Evolutionary conservation across 1,140 invertebrate species (phyloP).

Genomic region (Dreissena rostriformis): DNA sequence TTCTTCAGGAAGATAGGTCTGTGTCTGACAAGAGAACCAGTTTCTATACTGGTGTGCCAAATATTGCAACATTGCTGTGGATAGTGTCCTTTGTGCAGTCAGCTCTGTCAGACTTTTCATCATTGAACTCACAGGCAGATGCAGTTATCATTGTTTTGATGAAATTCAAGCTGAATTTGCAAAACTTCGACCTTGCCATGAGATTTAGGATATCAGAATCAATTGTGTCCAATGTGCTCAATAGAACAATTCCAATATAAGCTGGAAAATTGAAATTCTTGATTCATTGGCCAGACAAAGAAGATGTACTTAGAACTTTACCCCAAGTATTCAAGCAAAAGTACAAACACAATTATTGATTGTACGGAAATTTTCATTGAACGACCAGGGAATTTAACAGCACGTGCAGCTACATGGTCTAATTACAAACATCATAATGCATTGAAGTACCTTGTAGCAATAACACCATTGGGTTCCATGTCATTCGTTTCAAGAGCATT

Average conservation of each 20-base stretch:
- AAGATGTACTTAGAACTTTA: slow-evolving; percentile 9
- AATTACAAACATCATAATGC: slow-evolving; percentile 79
- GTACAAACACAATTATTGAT: slow-evolving; percentile 37
- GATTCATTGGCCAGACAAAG: slow-evolving; percentile 22
- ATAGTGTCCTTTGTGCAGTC: no score
- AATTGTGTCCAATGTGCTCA: no score
- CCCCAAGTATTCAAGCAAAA: slow-evolving; percentile 2
- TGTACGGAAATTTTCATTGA: slow-evolving; percentile 46
- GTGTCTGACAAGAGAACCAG: no score
- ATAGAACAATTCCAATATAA: no score
- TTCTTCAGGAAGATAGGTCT: no score
- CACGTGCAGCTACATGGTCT: slow-evolving; percentile 53
- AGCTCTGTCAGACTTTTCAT: no score
- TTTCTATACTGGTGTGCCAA: no score
- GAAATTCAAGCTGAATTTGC: slow-evolving; percentile 12
- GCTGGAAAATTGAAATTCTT: slow-evolving; percentile 9
- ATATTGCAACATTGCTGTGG: no score
- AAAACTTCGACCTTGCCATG: slow-evolving; percentile 13
- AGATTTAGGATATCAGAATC: no score
- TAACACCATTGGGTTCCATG: slow-evolving; percentile 79
- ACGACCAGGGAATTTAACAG: slow-evolving; percentile 32
- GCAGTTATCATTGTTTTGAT: no score
- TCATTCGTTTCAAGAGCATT: slow-evolving; percentile 77
- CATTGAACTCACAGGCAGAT: no score
- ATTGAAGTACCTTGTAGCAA: slow-evolving; percentile 78